Base-by-base conservation (phyloP, 2,888 invertebrate species). In the Oeneis ivallda region DNA sequence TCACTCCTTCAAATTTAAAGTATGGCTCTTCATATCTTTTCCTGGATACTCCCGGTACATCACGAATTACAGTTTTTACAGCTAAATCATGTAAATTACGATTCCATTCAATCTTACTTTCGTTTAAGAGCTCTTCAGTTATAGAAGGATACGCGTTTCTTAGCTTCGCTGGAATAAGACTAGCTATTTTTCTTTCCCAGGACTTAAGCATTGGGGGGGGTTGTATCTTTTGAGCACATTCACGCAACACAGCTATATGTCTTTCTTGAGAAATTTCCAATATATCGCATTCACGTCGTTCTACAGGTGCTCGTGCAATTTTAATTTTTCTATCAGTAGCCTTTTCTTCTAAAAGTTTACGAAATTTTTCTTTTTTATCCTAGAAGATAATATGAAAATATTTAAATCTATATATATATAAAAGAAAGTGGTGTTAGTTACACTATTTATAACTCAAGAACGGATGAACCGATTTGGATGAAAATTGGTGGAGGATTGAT, bases 1-100 rank as follows among this genome's bases (percentile, higher is more conserved):
- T 95, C 69, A 93, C 86, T 0, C 96, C 96, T 0, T 92, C 89
- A 72, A 90, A 93, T 78, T 94, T 94, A 75, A 94, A 94, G 66
- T 92, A 83, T 32, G 87, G 83, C 76, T 94, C 92, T 67, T 77
- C 78, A 69, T 89, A 87, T 66, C 90, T 86, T 17, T 84, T 81
- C 64, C 92, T 86, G 3, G 92, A 84, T 7, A 92, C 92, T 47
- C 93, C 93, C 0, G 94, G 94, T 45, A 90, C 80, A 61, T 94
- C 93, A 43, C 93, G 90, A 15, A 95, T 89, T 63, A 95, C 93
- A 41, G 93, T 93, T 75, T 93, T 93, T 56, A 96, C 93, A 11
- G 95, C 95, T 43, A 94, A 92, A 0, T 92, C 85, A 71, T 95
- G 94, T 64, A 95, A 93, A 58, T 94, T 87, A 19, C 84, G 84